A percentile compares a stretch with the other conserved stretches of the same genome.
Evolutionary conservation across 2,797 vertebrate genomes (phyloP).

Genomic region (Darevskia mixta): DNA sequence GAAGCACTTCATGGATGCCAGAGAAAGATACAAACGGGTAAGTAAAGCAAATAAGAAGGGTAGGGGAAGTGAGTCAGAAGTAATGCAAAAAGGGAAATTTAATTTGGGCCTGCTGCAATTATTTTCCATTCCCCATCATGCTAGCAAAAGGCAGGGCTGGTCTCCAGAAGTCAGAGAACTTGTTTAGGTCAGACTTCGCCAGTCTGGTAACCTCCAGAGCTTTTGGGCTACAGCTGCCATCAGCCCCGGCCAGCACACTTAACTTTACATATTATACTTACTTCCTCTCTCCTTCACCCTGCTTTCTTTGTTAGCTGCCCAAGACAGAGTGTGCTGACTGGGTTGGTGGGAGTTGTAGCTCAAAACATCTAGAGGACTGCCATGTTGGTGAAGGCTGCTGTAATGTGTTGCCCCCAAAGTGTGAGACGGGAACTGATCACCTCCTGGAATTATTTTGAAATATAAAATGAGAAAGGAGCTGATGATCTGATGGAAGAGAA

Average conservation of each 20-base stretch:
- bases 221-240: no score
- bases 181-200: no score
- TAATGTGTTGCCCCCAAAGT: not conserved
- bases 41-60: not conserved
- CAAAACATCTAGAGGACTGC: not conserved
- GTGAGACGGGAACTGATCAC: not conserved
- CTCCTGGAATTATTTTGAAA: not conserved
- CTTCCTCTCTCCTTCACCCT: no score
- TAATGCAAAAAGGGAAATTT: no score
- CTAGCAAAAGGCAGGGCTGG: not conserved
- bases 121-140: not conserved
- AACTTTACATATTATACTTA: not conserved
- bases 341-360: no score
- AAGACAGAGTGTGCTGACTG: no score
- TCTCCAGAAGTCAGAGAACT: not conserved
- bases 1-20: conserved; percentile 82
- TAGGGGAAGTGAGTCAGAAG: not conserved
- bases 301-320: no score
- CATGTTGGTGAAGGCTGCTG: not conserved
- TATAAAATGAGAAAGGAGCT: no score
- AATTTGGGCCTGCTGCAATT: no score
- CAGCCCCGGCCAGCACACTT: no score
- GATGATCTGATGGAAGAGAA: not conserved
- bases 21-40: conserved; percentile 90
- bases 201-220: not conserved